These are phyloP conservation scores for Premnoplex brunnescens DNA, from an alignment of 2,797 vertebrate genomes.

Conservation along the genomic window DNA sequence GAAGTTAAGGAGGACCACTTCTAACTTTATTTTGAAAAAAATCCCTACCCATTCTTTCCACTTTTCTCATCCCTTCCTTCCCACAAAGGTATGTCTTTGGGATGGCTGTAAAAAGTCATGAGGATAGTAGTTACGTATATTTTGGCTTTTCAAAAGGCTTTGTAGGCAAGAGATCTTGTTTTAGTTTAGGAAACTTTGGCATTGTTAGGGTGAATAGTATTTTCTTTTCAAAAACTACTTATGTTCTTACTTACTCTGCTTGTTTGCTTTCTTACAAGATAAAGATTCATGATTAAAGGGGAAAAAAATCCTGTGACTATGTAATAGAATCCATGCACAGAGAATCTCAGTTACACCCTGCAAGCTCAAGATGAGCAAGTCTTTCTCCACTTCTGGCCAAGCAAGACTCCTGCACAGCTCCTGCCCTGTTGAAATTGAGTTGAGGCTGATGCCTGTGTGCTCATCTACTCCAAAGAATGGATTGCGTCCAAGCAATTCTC, in stretches of 20 bases:
- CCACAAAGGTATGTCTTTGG: background rate
- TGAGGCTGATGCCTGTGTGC: background rate
- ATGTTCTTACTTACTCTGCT: background rate
- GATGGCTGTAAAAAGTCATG: background rate
- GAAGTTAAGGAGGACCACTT: background rate
- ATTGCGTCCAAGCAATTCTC: background rate
- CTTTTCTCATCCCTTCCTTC: background rate
- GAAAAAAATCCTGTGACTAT: background rate
- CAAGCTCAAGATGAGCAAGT: background rate
- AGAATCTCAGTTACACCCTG: background rate
- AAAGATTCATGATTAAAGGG: background rate
- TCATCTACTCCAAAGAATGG: background rate
- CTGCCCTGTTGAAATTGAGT: background rate
- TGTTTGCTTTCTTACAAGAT: background rate
- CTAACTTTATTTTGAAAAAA: background rate
- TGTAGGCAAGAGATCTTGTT: background rate
- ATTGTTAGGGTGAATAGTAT: background rate
- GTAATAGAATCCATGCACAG: background rate
- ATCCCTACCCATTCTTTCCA: background rate
- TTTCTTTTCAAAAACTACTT: background rate
- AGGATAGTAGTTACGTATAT: background rate
- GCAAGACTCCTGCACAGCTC: fast-evolving
- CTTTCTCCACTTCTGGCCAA: background rate
- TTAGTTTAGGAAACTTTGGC: background rate
- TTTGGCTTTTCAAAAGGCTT: background rate